Base-by-base conservation (phyloP, 2,888 invertebrate species). In the Pterostichus madidus region DNA sequence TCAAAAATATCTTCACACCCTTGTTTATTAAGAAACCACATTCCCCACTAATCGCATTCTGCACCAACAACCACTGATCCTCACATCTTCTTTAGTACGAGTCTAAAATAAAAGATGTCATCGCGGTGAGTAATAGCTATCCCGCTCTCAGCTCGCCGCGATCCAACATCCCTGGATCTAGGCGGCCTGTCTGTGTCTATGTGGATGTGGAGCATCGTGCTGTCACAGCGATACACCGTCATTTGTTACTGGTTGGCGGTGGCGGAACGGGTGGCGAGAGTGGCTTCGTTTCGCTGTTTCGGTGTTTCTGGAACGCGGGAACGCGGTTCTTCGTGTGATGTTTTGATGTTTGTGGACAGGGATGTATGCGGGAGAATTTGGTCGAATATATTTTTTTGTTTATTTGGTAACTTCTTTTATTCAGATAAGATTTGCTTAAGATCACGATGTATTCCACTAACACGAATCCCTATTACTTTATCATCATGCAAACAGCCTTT, bases 171-270 rank as follows among this genome's bases (percentile, higher is more conserved):
- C 39, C 13, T 2, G 46, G 17, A 75, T 75, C 17, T 75, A 32
- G 73, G 73, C 15, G 46, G 24, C 46, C 75, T 75, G 75, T 75
- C 75, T 75, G 11, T 4, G 49, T 49, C 49, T 49, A 5, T 39
- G 39, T 39, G 39, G 39, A 39, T 39, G 39, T 8, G 24, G 46
- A 24, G 75, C 75, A 52, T 75, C 73, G 46, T 46, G 75, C 75
- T 75, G 75, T 75, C 75, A 75, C 31, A 4, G 39, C 17, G 75
- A 75, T 75, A 75, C 75, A 31, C 24, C 75, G 52, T 52, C 46
- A 75, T 75, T 75, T 75, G 31, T 75, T 52, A 75, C 49, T 52
- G 49, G 31, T 24, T 31, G 35, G 68, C 3, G 35, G 15, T 10
- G 68, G 11, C 5, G 31, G 5, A 46, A 2, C 44, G 44, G 44